Conservation (phyloP, 2,888 invertebrate species). For the Oeneis ivallda region DNA sequence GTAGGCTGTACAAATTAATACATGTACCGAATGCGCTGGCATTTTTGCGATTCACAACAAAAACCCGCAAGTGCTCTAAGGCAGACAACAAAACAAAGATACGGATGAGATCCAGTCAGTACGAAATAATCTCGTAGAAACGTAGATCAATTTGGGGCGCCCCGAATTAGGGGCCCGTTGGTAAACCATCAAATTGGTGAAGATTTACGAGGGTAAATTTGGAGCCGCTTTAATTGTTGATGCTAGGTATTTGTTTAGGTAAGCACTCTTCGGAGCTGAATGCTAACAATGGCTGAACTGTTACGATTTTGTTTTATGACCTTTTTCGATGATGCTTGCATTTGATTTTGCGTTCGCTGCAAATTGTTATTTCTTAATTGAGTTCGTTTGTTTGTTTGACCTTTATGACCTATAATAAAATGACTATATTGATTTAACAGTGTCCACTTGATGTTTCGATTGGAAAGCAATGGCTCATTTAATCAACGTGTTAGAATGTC, state of each 20-base stretch:
- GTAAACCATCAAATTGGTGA: constrained; percentile 53
- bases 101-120: constrained; percentile 52
- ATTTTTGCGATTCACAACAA: constrained; percentile 31
- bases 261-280: constrained; percentile 37
- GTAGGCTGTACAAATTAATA: neutral
- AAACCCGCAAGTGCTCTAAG: constrained; percentile 24
- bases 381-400: constrained; percentile 11
- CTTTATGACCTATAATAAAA: constrained; percentile 17
- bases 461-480: constrained; percentile 8
- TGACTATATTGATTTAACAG: constrained; percentile 14
- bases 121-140: constrained; percentile 58
- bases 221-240: constrained; percentile 41
- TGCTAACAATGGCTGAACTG: constrained; percentile 36
- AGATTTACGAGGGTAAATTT: constrained; percentile 53
- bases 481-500: neutral
- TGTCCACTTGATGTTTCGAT: constrained; percentile 5
- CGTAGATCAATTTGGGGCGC: constrained; percentile 58
- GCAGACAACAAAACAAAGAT: constrained; percentile 45
- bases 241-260: constrained; percentile 39
- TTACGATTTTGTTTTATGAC: constrained; percentile 29
- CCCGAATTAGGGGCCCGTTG: constrained; percentile 50
- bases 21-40: constrained; percentile 5
- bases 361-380: constrained; percentile 26
- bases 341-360: constrained; percentile 31
- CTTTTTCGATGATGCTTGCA: constrained; percentile 29